Base-by-base conservation (phyloP, 1,140 invertebrate genomes). In the Eumeta japonica region DNA sequence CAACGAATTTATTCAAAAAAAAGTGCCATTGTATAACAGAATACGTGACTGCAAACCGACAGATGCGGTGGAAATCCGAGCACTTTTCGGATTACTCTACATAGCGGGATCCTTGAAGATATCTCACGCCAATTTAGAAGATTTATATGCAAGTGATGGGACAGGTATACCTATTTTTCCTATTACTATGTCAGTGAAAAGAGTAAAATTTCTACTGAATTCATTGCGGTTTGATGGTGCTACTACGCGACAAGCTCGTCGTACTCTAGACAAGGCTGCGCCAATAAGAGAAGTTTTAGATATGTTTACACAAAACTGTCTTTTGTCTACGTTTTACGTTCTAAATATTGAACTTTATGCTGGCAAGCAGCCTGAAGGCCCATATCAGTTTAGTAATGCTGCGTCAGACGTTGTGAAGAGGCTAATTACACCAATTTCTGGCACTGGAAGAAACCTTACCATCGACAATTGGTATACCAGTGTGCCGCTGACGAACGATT, bases 381-480 rank as follows among this genome's bases (percentile, higher is more conserved):
- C 46, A 32, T 59, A 46, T 24, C 38, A 49, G 20, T 28, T 50
- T 28, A 50, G 46, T 35, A 54, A 55, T 47, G 40, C 41, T 42
- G 35, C 53, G 19, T 15, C 32, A 37, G 55, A 59, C 40, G 41
- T 73, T 12, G 61, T 71, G 7, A 42, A 59, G 42, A 44, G 55
- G 34, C 34, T 72, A 18, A 45, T 57, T 34, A 41, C 46, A 46
- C 54, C 54, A 37, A 61, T 71, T 45, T 44, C 34, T 16, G 53
- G 48, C n/a, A 50, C 60, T 35, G 50, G 50, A 13, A 39, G 63
- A 39, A 71, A 74, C 42, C 31, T 74, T 12, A 74, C 62, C 4
- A 45, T 60, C 18, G 63, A 72, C 44, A 72, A 63, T 45, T 72
- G 53, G 55, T 74, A 55, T 44, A 57, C 52, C 32, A 51, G 50